phyloP scores from a whole-genome alignment of 2,888 invertebrate genomes.

The Acronicta psi region DNA sequence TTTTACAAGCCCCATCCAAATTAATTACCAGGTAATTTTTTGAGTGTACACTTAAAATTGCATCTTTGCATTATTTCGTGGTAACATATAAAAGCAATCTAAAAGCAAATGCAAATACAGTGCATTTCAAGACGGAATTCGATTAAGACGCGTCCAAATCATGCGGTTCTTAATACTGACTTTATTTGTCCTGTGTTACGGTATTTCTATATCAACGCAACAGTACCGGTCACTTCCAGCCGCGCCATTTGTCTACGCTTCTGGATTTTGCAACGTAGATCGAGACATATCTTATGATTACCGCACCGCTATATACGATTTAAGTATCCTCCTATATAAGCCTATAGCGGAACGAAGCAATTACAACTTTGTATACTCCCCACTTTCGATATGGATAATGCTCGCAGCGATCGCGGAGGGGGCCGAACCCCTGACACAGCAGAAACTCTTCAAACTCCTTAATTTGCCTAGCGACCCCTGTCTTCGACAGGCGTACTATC shows the following conservation, averaged over 20 bases:
- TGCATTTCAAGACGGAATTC: constrained; percentile 1
- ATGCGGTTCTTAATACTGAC: constrained; percentile 13
- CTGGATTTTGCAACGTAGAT: constrained; percentile 6
- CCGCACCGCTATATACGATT: constrained; percentile 19
- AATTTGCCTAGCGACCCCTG: constrained; percentile 51
- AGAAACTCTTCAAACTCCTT: constrained; percentile 50
- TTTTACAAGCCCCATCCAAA: too few relatives aligned
- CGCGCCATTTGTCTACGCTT: background rate
- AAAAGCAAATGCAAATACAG: constrained; percentile 1
- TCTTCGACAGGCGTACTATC: constrained; percentile 48
- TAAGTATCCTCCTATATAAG: constrained; percentile 10
- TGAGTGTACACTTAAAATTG: too few relatives aligned
- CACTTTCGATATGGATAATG: constrained; percentile 40
- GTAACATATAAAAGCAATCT: constrained; percentile 29
- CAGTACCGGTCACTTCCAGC: background rate
- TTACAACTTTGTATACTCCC: constrained; percentile 36
- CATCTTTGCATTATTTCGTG: background rate
- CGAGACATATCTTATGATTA: constrained; percentile 17
- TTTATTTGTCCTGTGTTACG: constrained; percentile 12
- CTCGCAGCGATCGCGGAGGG: constrained; percentile 53
- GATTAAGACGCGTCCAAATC: constrained; percentile 24
- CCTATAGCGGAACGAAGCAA: constrained; percentile 7
- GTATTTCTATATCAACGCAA: constrained; percentile 21
- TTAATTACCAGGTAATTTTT: too few relatives aligned
- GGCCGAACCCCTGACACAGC: constrained; percentile 27